These are phyloP conservation scores for Dendrolimus houi DNA, from an alignment of 2,888 invertebrate genomes.

Conservation along the genomic window DNA sequence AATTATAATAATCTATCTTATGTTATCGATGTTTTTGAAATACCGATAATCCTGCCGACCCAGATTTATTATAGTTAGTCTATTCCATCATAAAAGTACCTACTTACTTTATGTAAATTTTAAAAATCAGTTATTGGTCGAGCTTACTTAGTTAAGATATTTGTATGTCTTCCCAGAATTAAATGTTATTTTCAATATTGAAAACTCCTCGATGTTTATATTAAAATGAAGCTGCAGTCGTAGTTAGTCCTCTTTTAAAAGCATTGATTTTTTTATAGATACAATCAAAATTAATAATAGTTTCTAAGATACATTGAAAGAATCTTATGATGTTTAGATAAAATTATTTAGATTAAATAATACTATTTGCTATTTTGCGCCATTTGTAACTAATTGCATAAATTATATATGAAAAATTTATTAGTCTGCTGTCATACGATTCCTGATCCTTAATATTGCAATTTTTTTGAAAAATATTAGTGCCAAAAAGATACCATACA, in stretches of 20 bases:
- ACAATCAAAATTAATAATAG: not conserved
- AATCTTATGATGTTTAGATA: slow-evolving; percentile 23
- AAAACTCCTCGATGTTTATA: slow-evolving; percentile 22
- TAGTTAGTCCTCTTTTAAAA: too few species aligned
- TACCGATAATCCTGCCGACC: not conserved
- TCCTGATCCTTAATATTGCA: too few species aligned
- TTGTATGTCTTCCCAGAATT: slow-evolving; percentile 30
- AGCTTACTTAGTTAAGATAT: slow-evolving; percentile 35
- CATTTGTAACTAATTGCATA: not conserved
- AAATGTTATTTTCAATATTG: slow-evolving; percentile 9
- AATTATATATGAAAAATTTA: not conserved
- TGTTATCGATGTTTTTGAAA: slow-evolving; percentile 12
- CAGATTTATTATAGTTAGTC: not conserved
- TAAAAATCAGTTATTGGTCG: slow-evolving; percentile 25
- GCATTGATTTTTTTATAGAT: too few species aligned
- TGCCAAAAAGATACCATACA: too few species aligned
- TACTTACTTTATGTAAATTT: not conserved
- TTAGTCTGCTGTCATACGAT: too few species aligned
- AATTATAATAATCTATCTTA: not conserved
- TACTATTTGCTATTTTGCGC: slow-evolving; percentile 6
- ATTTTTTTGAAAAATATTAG: too few species aligned
- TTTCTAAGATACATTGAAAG: slow-evolving; percentile 11
- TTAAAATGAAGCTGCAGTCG: slow-evolving; percentile 3
- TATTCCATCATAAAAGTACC: not conserved
- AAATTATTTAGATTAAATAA: slow-evolving; percentile 10